Evolutionary conservation across 1,140 invertebrate species (phyloP).

Genomic region (Caenorhabditis latens): DNA sequence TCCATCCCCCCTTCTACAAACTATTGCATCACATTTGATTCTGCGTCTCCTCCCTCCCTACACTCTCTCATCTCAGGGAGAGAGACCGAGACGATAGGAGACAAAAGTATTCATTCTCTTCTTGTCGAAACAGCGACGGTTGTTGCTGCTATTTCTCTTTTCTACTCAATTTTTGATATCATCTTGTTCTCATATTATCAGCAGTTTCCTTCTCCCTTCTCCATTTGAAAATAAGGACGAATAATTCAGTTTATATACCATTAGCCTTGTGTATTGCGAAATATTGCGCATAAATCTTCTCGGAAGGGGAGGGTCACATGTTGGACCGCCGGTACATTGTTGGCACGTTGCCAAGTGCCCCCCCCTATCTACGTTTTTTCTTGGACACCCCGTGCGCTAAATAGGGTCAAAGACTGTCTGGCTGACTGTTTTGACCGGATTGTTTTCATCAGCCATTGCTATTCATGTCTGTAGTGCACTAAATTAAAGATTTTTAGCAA

Average conservation of each 20-base stretch:
- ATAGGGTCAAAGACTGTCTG: neutral
- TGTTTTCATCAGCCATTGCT: constrained; percentile 11
- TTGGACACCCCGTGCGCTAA: neutral
- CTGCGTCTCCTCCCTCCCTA: neutral
- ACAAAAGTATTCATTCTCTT: neutral
- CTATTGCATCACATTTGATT: constrained; percentile 54
- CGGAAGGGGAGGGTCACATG: neutral
- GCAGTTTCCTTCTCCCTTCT: neutral
- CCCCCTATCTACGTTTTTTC: neutral
- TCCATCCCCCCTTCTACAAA: neutral
- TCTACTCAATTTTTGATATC: neutral
- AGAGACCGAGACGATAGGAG: constrained; percentile 15
- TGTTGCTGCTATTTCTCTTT: constrained; percentile 30
- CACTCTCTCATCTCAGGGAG: neutral
- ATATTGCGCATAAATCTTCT: constrained; percentile 6
- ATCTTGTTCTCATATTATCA: constrained; percentile 2
- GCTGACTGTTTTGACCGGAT: constrained; percentile 12
- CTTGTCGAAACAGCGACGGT: neutral
- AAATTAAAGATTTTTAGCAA: too few relatives aligned
- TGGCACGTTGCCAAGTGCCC: constrained; percentile 19
- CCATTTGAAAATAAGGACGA: neutral
- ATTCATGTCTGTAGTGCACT: too few relatives aligned
- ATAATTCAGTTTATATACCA: neutral
- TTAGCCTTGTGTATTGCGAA: constrained; percentile 1
- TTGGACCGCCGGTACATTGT: neutral